A percentile compares a stretch with the other conserved stretches of the same genome.
Evolutionary conservation across 2,113 vertebrate species (phyloP).

Genomic region (Miniopterus natalensis): DNA sequence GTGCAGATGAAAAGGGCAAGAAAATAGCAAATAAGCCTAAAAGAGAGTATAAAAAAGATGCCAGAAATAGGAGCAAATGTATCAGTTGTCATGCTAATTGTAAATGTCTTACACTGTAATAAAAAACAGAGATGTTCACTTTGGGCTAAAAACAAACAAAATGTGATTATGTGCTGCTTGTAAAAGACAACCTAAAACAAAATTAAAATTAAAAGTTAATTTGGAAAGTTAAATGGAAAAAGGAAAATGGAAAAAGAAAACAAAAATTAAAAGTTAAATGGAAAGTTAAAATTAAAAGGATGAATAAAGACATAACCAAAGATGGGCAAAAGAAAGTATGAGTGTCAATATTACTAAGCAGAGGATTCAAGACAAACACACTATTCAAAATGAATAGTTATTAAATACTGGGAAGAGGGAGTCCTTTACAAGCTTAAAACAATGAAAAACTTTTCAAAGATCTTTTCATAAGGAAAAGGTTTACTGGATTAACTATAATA

Average conservation of each 20-base stretch:
- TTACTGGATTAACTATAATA: slow-evolving; percentile 20
- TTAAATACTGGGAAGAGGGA: neutral
- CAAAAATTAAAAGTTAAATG: no score
- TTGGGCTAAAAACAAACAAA: slow-evolving; percentile 10
- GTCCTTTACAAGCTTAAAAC: slow-evolving; percentile 41
- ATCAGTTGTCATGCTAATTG: neutral
- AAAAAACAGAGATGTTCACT: neutral
- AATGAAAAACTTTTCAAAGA: slow-evolving; percentile 15
- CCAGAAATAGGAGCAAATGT: neutral
- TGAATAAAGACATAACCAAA: slow-evolving; percentile 51
- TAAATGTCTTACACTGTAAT: neutral
- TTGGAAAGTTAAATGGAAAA: neutral
- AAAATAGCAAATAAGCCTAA: slow-evolving; percentile 42
- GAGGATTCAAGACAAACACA: slow-evolving; percentile 39
- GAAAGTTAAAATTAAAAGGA: slow-evolving; percentile 37
- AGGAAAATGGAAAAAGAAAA: no score
- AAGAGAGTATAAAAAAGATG: slow-evolving; percentile 16
- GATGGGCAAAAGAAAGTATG: neutral
- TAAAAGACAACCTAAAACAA: slow-evolving; percentile 37
- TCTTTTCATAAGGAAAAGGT: slow-evolving; percentile 35
- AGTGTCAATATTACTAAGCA: neutral
- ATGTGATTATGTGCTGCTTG: neutral
- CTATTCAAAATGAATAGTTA: slow-evolving; percentile 24
- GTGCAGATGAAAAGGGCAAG: neutral
- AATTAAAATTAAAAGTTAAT: slow-evolving; percentile 17